Percentiles rank a stretch among this genome's conserved stretches.
Evolutionary conservation across 1,140 invertebrate species (phyloP).

Genomic region (Dendroctonus valens): DNA sequence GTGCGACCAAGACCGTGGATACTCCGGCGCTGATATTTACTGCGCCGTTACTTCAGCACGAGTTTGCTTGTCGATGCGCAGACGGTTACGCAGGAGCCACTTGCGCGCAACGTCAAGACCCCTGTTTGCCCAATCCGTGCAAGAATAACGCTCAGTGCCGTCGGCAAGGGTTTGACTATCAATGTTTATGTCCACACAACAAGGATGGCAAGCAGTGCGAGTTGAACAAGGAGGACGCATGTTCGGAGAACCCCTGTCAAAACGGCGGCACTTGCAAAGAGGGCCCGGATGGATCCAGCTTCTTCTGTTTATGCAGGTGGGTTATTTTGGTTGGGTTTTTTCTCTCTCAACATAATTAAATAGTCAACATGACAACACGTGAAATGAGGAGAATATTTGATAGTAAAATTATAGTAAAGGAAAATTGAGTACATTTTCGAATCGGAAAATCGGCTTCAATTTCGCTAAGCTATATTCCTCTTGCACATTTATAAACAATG

Average conservation of each 20-base stretch:
- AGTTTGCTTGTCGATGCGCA: conserved; percentile 76
- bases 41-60: conserved; percentile 72
- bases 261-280: conserved; percentile 89
- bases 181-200: conserved; percentile 74
- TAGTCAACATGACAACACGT: too few species aligned
- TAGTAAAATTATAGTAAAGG: too few species aligned
- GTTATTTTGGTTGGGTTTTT: background rate
- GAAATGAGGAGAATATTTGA: too few species aligned
- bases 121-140: conserved; percentile 89
- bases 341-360: too few species aligned
- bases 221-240: conserved; percentile 76
- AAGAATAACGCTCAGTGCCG: conserved; percentile 76
- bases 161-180: conserved; percentile 76
- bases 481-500: too few species aligned
- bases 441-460: too few species aligned
- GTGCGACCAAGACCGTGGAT: conserved; percentile 69
- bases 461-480: too few species aligned
- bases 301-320: conserved; percentile 81
- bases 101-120: conserved; percentile 84
- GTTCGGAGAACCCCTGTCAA: conserved; percentile 78
- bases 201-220: conserved; percentile 84
- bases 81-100: conserved; percentile 74
- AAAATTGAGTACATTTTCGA: too few species aligned
- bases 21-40: conserved; percentile 77
- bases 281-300: conserved; percentile 78